A percentile compares a stretch with the other conserved stretches of the same genome.
phyloP scores from a whole-genome alignment of 2,797 vertebrate species.

The Lepilemur septentrionalis region DNA sequence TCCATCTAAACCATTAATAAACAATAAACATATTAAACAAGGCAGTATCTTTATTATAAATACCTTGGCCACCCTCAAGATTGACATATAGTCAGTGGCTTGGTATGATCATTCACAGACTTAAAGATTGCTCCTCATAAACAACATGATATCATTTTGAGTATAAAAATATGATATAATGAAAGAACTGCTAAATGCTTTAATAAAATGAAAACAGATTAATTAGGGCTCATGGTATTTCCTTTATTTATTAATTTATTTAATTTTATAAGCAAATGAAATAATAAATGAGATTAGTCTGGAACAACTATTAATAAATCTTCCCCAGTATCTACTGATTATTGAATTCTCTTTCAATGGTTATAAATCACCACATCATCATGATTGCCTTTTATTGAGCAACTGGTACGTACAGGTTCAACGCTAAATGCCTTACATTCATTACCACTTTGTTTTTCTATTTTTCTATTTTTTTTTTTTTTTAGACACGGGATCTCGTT shows the following conservation, averaged over 20 bases:
- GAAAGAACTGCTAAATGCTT: slow-evolving; percentile 13
- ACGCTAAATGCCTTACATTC: not conserved
- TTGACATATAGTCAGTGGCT: not conserved
- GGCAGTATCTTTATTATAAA: not conserved
- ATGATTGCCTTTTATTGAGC: not conserved
- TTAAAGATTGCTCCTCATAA: not conserved
- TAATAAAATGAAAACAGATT: slow-evolving; percentile 4
- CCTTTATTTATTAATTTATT: slow-evolving; percentile 3
- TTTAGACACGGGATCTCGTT: too few species aligned
- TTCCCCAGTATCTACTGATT: not conserved
- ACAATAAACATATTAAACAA: slow-evolving; percentile 15
- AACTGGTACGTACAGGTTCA: not conserved
- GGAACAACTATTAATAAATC: not conserved
- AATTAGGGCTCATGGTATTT: not conserved
- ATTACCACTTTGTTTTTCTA: not conserved
- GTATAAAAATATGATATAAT: not conserved
- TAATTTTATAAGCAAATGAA: not conserved
- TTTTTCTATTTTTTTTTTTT: too few species aligned
- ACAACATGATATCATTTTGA: not conserved
- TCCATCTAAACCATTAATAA: not conserved
- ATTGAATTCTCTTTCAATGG: not conserved
- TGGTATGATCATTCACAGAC: not conserved
- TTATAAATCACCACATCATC: not conserved
- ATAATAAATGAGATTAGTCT: not conserved
- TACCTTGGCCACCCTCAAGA: not conserved